Conservation (phyloP, 2,888 invertebrate species). For the Mycalesis mineus region DNA sequence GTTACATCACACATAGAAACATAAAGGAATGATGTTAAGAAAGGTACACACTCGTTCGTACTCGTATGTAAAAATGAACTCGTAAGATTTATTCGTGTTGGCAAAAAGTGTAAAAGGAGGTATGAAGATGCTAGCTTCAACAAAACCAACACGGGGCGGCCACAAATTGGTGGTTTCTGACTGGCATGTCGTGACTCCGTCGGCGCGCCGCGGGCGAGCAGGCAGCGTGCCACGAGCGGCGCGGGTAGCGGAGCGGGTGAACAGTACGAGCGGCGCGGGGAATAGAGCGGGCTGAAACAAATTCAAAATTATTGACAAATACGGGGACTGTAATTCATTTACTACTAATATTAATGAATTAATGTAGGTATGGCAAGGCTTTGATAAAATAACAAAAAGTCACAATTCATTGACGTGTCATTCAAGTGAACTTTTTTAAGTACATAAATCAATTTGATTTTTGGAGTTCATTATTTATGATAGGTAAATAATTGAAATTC, state of each 20-base stretch:
- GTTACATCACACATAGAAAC: too few relatives aligned
- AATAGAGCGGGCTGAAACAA: constrained; percentile 16
- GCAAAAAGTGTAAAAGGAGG: constrained; percentile 67
- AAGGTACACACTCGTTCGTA: too few relatives aligned
- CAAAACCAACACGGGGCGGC: constrained; percentile 76
- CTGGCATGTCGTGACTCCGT: constrained; percentile 70
- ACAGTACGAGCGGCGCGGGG: constrained; percentile 24
- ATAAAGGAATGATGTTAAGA: too few relatives aligned
- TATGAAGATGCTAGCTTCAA: constrained; percentile 73
- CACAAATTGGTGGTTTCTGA: constrained; percentile 75
- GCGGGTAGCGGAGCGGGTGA: constrained; percentile 24
- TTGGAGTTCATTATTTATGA: too few relatives aligned
- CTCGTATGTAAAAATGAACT: constrained; percentile 33
- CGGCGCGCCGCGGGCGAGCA: constrained; percentile 58
- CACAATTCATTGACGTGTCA: too few relatives aligned
- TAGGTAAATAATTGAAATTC: too few relatives aligned
- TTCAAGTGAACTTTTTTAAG: too few relatives aligned
- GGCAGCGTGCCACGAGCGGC: constrained; percentile 32
- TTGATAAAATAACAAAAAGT: too few relatives aligned
- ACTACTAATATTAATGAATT: too few relatives aligned
- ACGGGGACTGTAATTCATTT: too few relatives aligned
- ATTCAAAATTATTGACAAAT: neutral
- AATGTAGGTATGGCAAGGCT: too few relatives aligned
- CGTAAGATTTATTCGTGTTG: constrained; percentile 31
- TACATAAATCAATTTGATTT: too few relatives aligned